Base-by-base conservation (phyloP, 2,888 invertebrate species). In the Pelosia muscerda region DNA sequence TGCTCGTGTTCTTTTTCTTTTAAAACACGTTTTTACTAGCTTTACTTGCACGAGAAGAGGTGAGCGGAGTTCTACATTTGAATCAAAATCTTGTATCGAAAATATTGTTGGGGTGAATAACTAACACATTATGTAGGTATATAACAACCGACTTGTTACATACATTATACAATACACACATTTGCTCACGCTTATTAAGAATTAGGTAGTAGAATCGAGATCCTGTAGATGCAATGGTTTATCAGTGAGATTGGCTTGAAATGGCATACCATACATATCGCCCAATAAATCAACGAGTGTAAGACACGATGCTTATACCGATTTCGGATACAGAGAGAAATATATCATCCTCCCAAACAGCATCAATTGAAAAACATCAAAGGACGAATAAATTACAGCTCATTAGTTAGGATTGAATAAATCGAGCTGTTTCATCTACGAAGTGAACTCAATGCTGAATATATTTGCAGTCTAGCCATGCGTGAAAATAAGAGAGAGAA, bases 311-410 rank as follows among this genome's bases (percentile, higher is more conserved):
- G 19, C 19, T 10, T 23, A 54, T 54, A 11, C 13, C 11, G 10
- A 13, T 54, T 8, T 23, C 13, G 11, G 2, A 11, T 10, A 23
- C 2, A 11, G n/a, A 54, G 23, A 23, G n/a, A 54, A 22, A 22
- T 53, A 53, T 53, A 53, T 54, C 23, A 13, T 25, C 55, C 25
- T 25, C 55, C 10, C 13, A 55, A 19, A 57, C 26, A 10, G 15
- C 19, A 26, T 34, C 13, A 22, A 59, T 59, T 34, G 34, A 59
- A 31, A 34, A 34, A 59, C 22, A 59, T 59, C 15, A 59, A 59
- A 23, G 13, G 34, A 55, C 55, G 25, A 65, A n/a, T 34, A 59
- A 59, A 34, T 38, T 23, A 59, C 59, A 59, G 38, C 13, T 59
- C 58, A 59, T 38, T 23, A 28, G 19, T 22, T 34, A 34, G n/a